Conservation (phyloP, 2,888 invertebrate genomes). For the Epinotia bilunana region DNA sequence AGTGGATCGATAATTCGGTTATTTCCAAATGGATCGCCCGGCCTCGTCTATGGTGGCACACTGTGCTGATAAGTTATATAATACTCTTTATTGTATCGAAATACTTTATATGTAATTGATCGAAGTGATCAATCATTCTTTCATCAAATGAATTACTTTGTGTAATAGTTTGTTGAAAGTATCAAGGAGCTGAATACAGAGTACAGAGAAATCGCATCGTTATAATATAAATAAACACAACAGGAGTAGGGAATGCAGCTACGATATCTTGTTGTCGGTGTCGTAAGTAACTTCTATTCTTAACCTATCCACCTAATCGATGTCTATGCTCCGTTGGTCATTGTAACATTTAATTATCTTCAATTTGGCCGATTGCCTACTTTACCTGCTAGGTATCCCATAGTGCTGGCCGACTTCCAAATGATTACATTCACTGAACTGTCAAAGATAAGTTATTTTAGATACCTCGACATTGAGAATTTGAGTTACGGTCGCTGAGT, state of each 20-base stretch:
- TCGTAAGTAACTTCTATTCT: slow-evolving; percentile 57
- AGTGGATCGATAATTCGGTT: slow-evolving; percentile 54
- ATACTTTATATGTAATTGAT: background rate
- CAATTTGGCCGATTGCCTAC: slow-evolving; percentile 80
- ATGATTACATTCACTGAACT: slow-evolving; percentile 80
- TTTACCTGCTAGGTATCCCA: slow-evolving; percentile 80
- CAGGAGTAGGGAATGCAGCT: background rate
- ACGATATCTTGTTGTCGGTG: slow-evolving; percentile 30
- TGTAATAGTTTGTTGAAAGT: background rate
- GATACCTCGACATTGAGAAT: slow-evolving; percentile 79
- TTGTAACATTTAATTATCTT: slow-evolving; percentile 81
- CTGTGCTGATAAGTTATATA: slow-evolving; percentile 13
- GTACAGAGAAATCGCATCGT: background rate
- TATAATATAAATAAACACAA: background rate
- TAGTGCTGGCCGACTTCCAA: slow-evolving; percentile 72
- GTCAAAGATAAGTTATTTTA: slow-evolving; percentile 84
- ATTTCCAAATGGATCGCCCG: slow-evolving; percentile 54
- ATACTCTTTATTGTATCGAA: background rate
- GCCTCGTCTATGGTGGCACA: slow-evolving; percentile 12
- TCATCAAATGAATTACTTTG: background rate
- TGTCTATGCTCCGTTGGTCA: slow-evolving; percentile 72
- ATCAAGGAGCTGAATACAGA: background rate
- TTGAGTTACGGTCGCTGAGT: slow-evolving; percentile 59
- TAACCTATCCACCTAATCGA: slow-evolving; percentile 61
- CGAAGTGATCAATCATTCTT: background rate